Base-by-base conservation (phyloP, 2,113 vertebrate species). In the Prinia subflava region DNA sequence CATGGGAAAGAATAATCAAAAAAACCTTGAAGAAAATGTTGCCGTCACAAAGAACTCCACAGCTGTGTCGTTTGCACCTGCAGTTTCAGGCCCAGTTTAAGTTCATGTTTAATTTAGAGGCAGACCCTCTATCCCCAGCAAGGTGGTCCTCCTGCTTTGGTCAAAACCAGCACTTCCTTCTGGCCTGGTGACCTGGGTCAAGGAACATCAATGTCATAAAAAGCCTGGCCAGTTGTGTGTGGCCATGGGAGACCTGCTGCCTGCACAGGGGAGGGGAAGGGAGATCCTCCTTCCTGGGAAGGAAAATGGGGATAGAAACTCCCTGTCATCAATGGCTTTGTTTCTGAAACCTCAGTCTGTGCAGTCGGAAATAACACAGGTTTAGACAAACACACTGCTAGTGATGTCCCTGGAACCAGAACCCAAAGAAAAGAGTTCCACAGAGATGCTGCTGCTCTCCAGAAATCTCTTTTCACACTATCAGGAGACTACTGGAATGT, bases 141-240 rank as follows among this genome's bases (percentile, higher is more conserved):
- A 1, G 1, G 18, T 16, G 25, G 30, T 83, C 50, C 44, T 0
- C 46, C 14, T 31, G 23, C 59, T 55, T 37, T n/a, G 11, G 50
- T 8, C 39, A 53, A 92, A 92, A 30, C 28, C 47, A 49, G 37
- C 7, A 5, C 70, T 33, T 7, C 31, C 46, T 63, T 50, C 33
- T 57, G 22, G 11, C 35, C 6, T 30, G 9, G 4, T 11, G 30
- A 22, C 35, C 25, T 3, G 0, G 25, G 14, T 4, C 56, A 68
- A 33, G 47, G 30, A 75, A 30, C 23, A 85, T 37, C 75, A 67
- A 7, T 0, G 3, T 35, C 14, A 22, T 4, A 39, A 75, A 75
- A 71, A 82, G 27, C 65, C 47, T 56, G 30, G 13, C 9, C 35
- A 17, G 25, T 2, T 33, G 21, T 41, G 0, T 2, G 0, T 13